Evolutionary conservation across 2,888 invertebrate species (phyloP), one percentile per base, ranked within the genome.

Genomic region (Platycnemis pennipes): DNA sequence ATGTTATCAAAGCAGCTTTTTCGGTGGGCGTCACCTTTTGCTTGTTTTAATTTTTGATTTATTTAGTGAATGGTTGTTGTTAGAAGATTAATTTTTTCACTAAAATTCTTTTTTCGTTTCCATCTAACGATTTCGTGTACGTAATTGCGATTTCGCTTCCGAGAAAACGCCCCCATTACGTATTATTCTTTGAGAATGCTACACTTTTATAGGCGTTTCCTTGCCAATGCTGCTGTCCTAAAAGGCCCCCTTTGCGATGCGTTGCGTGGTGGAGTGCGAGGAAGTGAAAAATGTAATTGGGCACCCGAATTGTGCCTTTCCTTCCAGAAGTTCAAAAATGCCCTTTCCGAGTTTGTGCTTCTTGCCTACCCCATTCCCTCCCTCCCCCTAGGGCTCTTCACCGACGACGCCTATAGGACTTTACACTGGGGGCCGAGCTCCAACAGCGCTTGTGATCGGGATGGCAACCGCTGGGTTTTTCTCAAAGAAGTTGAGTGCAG

Each of bases 391-490:
- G 31, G 8, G n/a, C 77, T 7, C 7, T 7, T n/a, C n/a, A 8
- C 26, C 77, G 7, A 22, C n/a, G n/a, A n/a, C n/a, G n/a, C 31
- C 13, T 26, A 26, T 95, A 95, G 0, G 95, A 95, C 45, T 37
- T 94, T 2, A 95, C 95, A 0, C 94, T 95, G 0, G 95, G 95
- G 19, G 95, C 95, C 0, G 95, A 94, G 0, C 94, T 96, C 0
- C 95, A 96, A 86, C 95, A 96, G 94, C 37, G 42, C 13, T 42
- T 56, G 16, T 85, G 94, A 3, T 94, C 94, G 8, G 85, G 77
- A 16, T 95, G 95, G 95, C 91, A 94, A 88, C 95, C 95, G 13
- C 69, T 96, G 1, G 95, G 94, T 16, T 96, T 95, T 95, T 95
- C 56, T 95, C 95, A 0, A 94, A 94, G 87, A 95, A 95, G 89